Base-by-base conservation (phyloP, 2,797 vertebrate species). In the Sebastes oblongus region DNA sequence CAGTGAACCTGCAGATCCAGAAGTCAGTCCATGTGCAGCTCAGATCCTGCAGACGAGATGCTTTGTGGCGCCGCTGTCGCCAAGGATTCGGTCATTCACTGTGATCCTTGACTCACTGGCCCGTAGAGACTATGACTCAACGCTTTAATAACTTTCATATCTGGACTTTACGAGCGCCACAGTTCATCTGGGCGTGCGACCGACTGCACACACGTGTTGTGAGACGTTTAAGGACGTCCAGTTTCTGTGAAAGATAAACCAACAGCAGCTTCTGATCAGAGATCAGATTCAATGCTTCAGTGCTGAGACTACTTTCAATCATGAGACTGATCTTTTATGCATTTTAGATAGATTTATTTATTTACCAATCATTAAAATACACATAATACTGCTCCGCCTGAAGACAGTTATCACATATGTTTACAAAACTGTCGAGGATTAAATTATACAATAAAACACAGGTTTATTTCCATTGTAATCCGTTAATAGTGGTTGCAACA, bases 61-160 rank as follows among this genome's bases (percentile, higher is more conserved):
- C 68, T 80, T 39, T 59, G 59, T 52, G 73, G 20, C 4, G 1
- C 24, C 29, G 72, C 52, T 1, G n/a, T 46, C 3, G 67, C 83
- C 80, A 84, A 82, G 6, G 0, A 66, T 86, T 67, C 8, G 46
- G 30, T 86, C 78, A 79, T 56, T 56, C 16, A 1, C 46, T 42
- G 68, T n/a, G 16, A 29, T 67, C 71, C 25, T 56, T 8, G 0
- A 14, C 34, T 69, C 59, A 30, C 22, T 32, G 65, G 34, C 29
- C 72, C 16, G 0, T 0, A 27, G 64, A 86, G 71, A 78, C 39
- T 0, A 8, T 83, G 83, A 90, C 56, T 85, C 80, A 76, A 4
- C 2, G 6, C 24, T 78, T 55, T 65, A 84, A 73, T 59, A 71
- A 13, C 72, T 2, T 70, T 77, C 56, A 75, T 78, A 75, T 79